phyloP scores from a whole-genome alignment of 2,113 vertebrate genomes.

The Nipponia nippon region DNA sequence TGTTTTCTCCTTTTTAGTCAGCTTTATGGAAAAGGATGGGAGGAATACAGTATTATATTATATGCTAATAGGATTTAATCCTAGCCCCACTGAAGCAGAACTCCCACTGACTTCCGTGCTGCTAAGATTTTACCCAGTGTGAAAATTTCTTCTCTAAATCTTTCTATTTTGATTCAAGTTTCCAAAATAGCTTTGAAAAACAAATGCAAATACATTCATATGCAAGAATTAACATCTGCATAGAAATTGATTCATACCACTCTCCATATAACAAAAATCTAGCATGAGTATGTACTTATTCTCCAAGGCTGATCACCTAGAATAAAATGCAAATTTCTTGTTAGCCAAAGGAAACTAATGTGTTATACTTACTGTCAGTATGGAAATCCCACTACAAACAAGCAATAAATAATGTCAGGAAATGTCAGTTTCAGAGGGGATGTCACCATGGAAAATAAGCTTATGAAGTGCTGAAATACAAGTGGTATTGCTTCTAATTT shows the following conservation, averaged over 20 bases:
- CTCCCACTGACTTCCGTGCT: not conserved
- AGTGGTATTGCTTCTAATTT: not conserved
- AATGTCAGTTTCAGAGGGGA: conserved; percentile 1
- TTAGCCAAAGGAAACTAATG: conserved; percentile 3
- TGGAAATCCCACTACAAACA: conserved; percentile 23
- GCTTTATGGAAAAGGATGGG: not conserved
- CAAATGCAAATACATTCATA: conserved; percentile 36
- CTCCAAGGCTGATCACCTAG: conserved; percentile 2
- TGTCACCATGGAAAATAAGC: conserved; percentile 28
- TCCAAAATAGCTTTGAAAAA: conserved; percentile 35
- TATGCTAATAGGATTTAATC: conserved; percentile 14
- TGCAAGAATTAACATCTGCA: conserved; percentile 34
- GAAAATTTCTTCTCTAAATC: not conserved
- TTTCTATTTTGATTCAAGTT: conserved; percentile 16
- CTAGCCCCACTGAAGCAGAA: conserved; percentile 11
- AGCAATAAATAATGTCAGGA: conserved; percentile 18
- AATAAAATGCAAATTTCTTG: conserved; percentile 3
- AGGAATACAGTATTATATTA: not conserved
- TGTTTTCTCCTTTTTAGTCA: not conserved
- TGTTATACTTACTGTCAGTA: not conserved
- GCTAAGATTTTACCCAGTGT: not conserved
- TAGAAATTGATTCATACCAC: conserved; percentile 29
- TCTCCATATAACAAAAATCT: not conserved
- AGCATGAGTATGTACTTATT: not conserved
- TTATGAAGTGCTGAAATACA: not conserved